Base-by-base conservation (phyloP, 1,140 invertebrate genomes). In the Leptonema lineaticorne region DNA sequence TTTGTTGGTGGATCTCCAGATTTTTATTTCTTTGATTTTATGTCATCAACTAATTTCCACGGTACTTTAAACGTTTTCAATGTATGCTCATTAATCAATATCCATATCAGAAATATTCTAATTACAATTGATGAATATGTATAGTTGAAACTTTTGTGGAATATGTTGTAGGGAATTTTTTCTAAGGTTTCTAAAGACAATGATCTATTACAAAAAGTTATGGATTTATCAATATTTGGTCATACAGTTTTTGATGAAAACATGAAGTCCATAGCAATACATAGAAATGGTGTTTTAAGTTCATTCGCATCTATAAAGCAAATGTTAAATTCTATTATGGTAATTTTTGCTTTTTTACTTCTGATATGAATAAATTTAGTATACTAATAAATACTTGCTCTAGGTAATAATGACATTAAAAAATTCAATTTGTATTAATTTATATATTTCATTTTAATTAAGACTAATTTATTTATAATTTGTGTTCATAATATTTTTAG, bases 171-270 rank as follows among this genome's bases (percentile, higher is more conserved):
- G 82, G 74, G 79, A 18, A 62, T 82, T n/a, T 79, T 85, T 26
- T 75, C 72, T 5, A 64, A 71, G 20, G 69, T 79, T n/a, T 77
- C 78, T 0, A 70, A 78, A 46, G 71, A 83, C 30, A 77, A 85
- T 30, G 76, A 80, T 1, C 48, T 82, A 5, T 57, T 66, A 0
- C 75, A 81, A 11, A 81, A 81, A 65, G 81, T 86, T 69, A 57
- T 81, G n/a, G 86, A 89, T 70, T 76, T 89, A 69, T 81, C 86
- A 0, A 73, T 89, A 11, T 87, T 83, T 72, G 88, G 88, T 0
- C 84, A 85, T 71, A 73, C 78, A 16, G 78, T 88, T 2, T 77
- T 84, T 1, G 83, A 84, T 56, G 81, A 85, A 11, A 76, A 83
- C 41, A 80, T 87, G 0, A 74, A 84, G 16, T 72, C 72, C 16